Percentiles rank a stretch among this genome's conserved stretches.
These are phyloP conservation scores for Pygmarrhopalites habei DNA, from an alignment of 1,140 invertebrate species.

Conservation along the genomic window DNA sequence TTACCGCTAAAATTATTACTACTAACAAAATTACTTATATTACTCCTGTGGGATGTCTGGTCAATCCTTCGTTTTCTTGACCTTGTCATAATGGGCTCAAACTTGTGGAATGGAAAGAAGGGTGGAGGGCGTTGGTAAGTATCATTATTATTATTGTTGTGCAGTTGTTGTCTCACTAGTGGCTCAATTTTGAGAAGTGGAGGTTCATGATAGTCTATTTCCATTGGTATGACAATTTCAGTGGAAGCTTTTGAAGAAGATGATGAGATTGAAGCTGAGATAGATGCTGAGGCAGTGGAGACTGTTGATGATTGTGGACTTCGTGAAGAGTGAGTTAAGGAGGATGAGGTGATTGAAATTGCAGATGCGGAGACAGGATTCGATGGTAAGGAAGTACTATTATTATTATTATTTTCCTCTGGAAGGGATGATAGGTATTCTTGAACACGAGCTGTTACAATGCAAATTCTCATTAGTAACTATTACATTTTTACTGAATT, in stretches of 20 bases:
- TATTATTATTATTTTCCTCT: constrained; percentile 24
- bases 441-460: constrained; percentile 49
- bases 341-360: constrained; percentile 21
- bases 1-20: not conserved
- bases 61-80: constrained; percentile 35
- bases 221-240: constrained; percentile 14
- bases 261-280: not conserved
- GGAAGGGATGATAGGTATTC: constrained; percentile 42
- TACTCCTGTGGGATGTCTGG: constrained; percentile 10
- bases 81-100: constrained; percentile 38
- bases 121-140: constrained; percentile 5
- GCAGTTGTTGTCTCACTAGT: not conserved
- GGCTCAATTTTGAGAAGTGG: constrained; percentile 1
- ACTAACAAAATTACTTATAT: constrained; percentile 1
- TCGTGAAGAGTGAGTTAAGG: constrained; percentile 18
- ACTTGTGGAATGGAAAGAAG: constrained; percentile 18
- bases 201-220: constrained; percentile 13
- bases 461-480: no score
- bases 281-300: not conserved
- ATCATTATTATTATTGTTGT: not conserved
- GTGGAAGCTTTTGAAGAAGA: constrained; percentile 4
- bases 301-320: not conserved
- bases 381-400: constrained; percentile 33
- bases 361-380: constrained; percentile 31
- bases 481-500: no score